Evolutionary conservation across 1,140 invertebrate genomes (phyloP).

Genomic region (Phymorhynchus buccinoides): DNA sequence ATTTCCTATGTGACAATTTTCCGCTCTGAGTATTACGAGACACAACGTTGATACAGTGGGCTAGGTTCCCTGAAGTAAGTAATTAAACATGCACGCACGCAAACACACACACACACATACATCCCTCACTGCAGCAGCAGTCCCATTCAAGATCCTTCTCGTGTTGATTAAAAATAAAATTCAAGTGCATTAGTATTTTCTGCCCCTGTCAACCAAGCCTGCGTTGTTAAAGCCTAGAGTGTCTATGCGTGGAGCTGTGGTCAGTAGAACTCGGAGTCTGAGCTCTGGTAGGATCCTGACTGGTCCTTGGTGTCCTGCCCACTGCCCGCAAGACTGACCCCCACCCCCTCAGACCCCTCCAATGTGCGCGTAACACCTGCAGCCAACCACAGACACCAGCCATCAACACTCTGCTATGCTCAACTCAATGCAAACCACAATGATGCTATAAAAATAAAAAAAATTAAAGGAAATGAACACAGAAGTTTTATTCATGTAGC

Average conservation of each 20-base stretch:
- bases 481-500: too few relatives aligned
- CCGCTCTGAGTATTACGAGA: conserved; percentile 11
- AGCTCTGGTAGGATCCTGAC: conserved; percentile 69
- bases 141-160: neutral
- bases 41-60: neutral
- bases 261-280: conserved; percentile 72
- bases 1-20: neutral
- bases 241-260: neutral
- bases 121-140: neutral
- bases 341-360: conserved; percentile 46
- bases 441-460: too few relatives aligned
- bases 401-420: too few relatives aligned
- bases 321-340: conserved; percentile 54
- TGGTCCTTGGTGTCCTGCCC: conserved; percentile 61
- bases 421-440: too few relatives aligned
- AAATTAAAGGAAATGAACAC: too few relatives aligned
- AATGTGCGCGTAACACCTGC: conserved; percentile 55
- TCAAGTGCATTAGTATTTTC: neutral
- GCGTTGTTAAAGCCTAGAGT: conserved; percentile 1
- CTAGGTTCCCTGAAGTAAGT: neutral
- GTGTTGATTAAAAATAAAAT: neutral
- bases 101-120: neutral
- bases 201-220: neutral
- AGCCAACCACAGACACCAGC: conserved; percentile 14
- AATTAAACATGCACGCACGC: neutral